These are phyloP conservation scores for Mirounga angustirostris DNA, from an alignment of 2,113 vertebrate species.

Conservation along the genomic window DNA sequence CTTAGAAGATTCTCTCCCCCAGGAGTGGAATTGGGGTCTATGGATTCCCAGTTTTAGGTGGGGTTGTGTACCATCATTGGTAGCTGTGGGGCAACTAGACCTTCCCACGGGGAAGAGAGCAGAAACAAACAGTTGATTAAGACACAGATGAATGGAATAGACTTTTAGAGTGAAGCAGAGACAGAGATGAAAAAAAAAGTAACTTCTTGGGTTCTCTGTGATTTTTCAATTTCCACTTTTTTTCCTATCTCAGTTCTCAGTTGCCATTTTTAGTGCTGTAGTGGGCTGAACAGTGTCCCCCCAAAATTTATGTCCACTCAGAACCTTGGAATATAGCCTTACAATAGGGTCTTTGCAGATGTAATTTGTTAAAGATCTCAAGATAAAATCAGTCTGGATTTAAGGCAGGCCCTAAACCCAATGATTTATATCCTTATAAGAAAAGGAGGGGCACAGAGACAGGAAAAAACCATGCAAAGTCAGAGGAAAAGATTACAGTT, in stretches of 20 bases:
- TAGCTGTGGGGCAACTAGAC: not conserved
- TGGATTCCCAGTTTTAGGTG: not conserved
- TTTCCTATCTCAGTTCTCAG: not conserved
- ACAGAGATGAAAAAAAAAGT: not conserved
- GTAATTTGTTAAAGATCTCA: not conserved
- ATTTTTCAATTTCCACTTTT: not conserved
- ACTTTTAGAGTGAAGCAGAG: not conserved
- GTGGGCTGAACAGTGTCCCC: not conserved
- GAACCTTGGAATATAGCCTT: not conserved
- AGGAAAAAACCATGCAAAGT: not conserved
- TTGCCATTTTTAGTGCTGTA: not conserved
- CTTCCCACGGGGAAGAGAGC: not conserved
- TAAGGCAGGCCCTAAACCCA: not conserved
- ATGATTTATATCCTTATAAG: not conserved
- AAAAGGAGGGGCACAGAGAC: not conserved
- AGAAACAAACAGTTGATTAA: not conserved
- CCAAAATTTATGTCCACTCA: not conserved
- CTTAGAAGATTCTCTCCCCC: not conserved
- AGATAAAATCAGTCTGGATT: not conserved
- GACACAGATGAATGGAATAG: not conserved
- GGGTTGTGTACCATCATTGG: not conserved
- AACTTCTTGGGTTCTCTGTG: not conserved
- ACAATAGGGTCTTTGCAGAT: not conserved
- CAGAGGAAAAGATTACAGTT: not conserved
- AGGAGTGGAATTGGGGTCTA: not conserved